Percentiles rank a stretch among this genome's conserved stretches.
phyloP scores from a whole-genome alignment of 2,113 vertebrate genomes.

The Channa maculata region DNA sequence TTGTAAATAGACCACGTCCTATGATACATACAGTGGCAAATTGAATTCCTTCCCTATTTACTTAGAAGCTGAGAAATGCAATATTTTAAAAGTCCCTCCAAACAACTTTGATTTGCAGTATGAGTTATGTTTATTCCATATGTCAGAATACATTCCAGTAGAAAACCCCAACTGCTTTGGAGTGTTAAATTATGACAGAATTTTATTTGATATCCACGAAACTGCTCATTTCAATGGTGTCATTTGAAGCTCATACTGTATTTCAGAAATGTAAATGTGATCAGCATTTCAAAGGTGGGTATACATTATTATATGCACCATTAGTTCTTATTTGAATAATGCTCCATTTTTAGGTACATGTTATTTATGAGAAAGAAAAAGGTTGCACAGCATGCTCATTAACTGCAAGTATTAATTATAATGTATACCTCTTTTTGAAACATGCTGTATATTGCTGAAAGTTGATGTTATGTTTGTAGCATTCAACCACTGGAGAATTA shows the following conservation, averaged over 20 bases:
- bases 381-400: neutral
- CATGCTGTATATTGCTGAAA: conserved; percentile 10
- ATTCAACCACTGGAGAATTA: conserved; percentile 49
- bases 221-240: conserved; percentile 31
- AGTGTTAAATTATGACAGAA: conserved; percentile 30
- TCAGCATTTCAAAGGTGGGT: conserved; percentile 47
- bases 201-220: conserved; percentile 37
- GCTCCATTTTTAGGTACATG: conserved; percentile 47
- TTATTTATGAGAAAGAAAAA: conserved; percentile 54
- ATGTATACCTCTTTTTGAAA: conserved; percentile 56
- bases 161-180: conserved; percentile 38
- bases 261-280: conserved; percentile 38
- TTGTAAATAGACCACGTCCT: conserved; percentile 46
- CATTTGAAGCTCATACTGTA: conserved; percentile 42
- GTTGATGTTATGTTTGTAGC: conserved; percentile 21
- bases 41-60: conserved; percentile 33
- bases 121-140: conserved; percentile 43
- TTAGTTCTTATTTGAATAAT: conserved; percentile 30
- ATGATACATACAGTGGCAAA: conserved; percentile 53
- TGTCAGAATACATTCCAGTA: conserved; percentile 55
- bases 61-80: conserved; percentile 17
- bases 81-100: conserved; percentile 40
- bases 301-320: conserved; percentile 38
- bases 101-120: conserved; percentile 34
- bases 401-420: conserved; percentile 37